Evolutionary conservation across 2,113 vertebrate genomes (phyloP).

Genomic region (Centropus unirufus): DNA sequence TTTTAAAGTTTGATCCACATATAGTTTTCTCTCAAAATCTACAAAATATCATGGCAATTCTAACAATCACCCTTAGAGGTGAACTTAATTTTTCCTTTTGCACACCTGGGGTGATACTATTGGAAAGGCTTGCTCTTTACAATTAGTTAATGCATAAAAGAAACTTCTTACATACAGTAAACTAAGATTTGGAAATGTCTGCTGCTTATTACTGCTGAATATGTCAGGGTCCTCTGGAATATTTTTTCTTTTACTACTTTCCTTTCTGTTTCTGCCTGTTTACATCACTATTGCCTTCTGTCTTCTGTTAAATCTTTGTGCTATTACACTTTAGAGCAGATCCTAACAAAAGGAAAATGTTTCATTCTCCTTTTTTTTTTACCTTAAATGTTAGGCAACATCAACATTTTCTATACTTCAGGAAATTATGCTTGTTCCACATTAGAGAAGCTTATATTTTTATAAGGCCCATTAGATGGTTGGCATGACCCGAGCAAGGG

Average conservation of each 20-base stretch:
- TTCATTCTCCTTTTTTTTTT: not conserved
- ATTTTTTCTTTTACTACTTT: not conserved
- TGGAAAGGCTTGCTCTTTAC: not conserved
- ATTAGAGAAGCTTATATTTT: not conserved
- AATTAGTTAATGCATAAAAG: not conserved
- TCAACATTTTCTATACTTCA: not conserved
- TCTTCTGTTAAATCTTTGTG: not conserved
- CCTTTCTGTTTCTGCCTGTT: not conserved
- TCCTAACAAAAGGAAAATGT: not conserved
- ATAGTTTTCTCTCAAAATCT: not conserved
- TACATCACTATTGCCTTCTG: not conserved
- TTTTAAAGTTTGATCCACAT: not conserved
- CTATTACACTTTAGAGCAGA: not conserved
- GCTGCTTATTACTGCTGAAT: not conserved
- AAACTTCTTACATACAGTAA: not conserved
- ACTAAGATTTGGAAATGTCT: not conserved
- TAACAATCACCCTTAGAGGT: not conserved
- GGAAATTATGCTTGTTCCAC: not conserved
- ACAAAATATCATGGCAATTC: no score
- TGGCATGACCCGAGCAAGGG: not conserved
- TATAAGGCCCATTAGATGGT: not conserved
- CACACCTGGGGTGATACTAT: not conserved
- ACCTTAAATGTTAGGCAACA: no score
- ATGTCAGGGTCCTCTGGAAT: not conserved
- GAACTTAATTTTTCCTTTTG: not conserved